These are phyloP conservation scores for Agrotis segetum DNA, from an alignment of 2,888 invertebrate species.

Conservation along the genomic window DNA sequence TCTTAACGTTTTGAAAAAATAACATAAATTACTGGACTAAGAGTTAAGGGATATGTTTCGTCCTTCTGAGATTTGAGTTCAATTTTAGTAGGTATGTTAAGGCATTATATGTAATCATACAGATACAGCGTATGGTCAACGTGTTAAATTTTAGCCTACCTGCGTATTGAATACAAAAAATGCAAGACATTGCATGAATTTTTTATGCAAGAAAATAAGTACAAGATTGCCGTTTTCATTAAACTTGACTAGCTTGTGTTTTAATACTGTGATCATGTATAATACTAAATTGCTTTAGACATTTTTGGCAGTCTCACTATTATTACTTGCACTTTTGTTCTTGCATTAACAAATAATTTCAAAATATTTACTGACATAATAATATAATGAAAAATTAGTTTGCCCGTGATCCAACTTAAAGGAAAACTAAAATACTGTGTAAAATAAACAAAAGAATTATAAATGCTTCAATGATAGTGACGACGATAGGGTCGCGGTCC, in stretches of 20 bases:
- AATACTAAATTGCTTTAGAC: slow-evolving; percentile 22
- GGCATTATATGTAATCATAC: not conserved
- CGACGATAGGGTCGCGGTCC: slow-evolving; percentile 58
- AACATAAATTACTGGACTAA: no score
- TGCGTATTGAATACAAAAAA: no score
- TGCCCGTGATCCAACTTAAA: slow-evolving; percentile 45
- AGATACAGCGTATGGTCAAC: not conserved
- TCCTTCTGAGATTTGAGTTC: not conserved
- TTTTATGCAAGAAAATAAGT: slow-evolving; percentile 3
- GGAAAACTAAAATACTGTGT: slow-evolving; percentile 60
- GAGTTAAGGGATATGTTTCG: not conserved
- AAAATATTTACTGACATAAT: no score
- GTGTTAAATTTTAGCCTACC: no score
- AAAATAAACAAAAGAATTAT: slow-evolving; percentile 67
- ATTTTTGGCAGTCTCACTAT: slow-evolving; percentile 21
- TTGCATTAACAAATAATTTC: slow-evolving; percentile 19
- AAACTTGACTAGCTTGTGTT: slow-evolving; percentile 39
- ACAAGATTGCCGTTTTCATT: slow-evolving; percentile 11
- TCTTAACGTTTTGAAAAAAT: no score
- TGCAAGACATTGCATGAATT: no score
- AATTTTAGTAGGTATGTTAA: not conserved
- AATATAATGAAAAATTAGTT: not conserved
- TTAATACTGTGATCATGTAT: slow-evolving; percentile 43
- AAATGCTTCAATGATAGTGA: slow-evolving; percentile 74
- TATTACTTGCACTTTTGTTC: not conserved